Conservation (phyloP, 2,113 vertebrate species). For the Erpornis zantholeuca region DNA sequence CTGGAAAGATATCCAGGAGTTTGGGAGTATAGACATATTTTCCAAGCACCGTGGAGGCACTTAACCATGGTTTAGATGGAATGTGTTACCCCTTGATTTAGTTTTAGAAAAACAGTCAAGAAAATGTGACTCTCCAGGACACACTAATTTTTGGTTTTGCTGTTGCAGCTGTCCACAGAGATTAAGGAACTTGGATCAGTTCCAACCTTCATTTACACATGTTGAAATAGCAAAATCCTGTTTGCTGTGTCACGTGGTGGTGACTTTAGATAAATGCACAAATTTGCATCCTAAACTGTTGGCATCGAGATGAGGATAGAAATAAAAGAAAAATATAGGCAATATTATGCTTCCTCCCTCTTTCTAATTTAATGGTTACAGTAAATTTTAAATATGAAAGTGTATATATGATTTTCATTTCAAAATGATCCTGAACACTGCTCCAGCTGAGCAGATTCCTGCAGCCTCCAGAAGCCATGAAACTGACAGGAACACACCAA, state of each 20-base stretch:
- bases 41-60: not conserved
- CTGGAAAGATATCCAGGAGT: not conserved
- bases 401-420: not conserved
- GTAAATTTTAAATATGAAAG: not conserved
- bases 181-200: conserved; percentile 21
- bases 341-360: not conserved
- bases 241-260: not conserved
- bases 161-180: conserved; percentile 50
- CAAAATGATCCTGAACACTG: not conserved
- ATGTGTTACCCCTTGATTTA: conserved; percentile 12
- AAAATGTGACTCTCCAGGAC: conserved; percentile 39
- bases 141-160: conserved; percentile 40
- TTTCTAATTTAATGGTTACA: not conserved
- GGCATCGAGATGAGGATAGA: not conserved
- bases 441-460: not conserved
- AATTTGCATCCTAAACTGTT: not conserved
- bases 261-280: not conserved
- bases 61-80: conserved; percentile 16
- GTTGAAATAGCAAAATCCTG: not conserved
- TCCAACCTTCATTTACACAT: not conserved
- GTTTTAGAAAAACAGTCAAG: conserved; percentile 26
- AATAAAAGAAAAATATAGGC: not conserved
- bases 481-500: not conserved
- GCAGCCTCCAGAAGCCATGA: not conserved
- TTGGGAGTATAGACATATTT: not conserved